Evolutionary conservation across 1,140 invertebrate genomes (phyloP).

Genomic region (Pseudomyrmex dendroicus): DNA sequence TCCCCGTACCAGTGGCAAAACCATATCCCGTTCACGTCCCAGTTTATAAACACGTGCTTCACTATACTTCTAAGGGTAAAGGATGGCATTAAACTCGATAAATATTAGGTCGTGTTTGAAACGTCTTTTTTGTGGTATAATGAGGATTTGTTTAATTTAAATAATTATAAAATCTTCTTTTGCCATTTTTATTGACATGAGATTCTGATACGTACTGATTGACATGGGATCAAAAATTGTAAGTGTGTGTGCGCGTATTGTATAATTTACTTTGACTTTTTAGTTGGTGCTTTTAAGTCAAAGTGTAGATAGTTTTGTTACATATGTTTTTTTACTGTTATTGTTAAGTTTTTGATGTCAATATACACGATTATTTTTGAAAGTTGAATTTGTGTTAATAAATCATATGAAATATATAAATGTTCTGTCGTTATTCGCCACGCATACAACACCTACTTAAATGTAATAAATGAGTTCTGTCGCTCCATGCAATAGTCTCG

Average conservation of each 20-base stretch:
- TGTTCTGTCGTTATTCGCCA: not conserved
- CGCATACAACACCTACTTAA: not conserved
- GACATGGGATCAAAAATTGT: not conserved
- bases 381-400: slow-evolving; percentile 51
- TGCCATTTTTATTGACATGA: not conserved
- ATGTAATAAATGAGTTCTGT: not conserved
- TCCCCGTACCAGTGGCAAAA: slow-evolving; percentile 85
- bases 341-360: slow-evolving; percentile 70
- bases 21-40: slow-evolving; percentile 92
- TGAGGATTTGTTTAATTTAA: not conserved
- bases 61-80: slow-evolving; percentile 85
- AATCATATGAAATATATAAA: not conserved
- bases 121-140: not conserved
- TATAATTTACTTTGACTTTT: not conserved
- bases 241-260: not conserved
- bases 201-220: not conserved
- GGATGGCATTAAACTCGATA: slow-evolving; percentile 73
- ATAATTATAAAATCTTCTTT: slow-evolving; percentile 1
- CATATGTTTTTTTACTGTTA: slow-evolving; percentile 46
- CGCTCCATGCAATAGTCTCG: not conserved
- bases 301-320: slow-evolving; percentile 60
- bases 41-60: slow-evolving; percentile 92
- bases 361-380: not conserved
- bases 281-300: not conserved
- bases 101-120: slow-evolving; percentile 5